These are phyloP conservation scores for Melanotaenia maccullochi DNA, from an alignment of 2,797 vertebrate genomes.

Conservation along the genomic window DNA sequence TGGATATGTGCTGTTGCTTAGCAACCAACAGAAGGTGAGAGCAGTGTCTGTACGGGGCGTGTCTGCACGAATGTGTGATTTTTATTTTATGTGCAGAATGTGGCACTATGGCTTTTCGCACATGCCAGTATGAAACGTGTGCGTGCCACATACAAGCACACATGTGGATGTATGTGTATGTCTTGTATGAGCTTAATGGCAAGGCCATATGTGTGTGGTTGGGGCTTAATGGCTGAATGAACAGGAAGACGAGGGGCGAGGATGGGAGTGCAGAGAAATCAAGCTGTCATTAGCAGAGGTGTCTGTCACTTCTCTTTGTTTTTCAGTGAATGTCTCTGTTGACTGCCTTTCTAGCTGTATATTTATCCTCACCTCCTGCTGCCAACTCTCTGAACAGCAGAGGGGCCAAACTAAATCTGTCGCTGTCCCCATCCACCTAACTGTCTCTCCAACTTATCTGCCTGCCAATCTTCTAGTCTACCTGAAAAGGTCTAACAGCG, in stretches of 20 bases:
- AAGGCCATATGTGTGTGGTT: background rate
- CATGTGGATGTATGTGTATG: background rate
- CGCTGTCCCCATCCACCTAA: conserved; percentile 19
- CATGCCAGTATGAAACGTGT: conserved; percentile 3
- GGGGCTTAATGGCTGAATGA: background rate
- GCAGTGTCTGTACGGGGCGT: conserved; percentile 30
- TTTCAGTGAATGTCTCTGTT: background rate
- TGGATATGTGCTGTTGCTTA: conserved; percentile 81
- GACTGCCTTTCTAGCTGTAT: conserved; percentile 23
- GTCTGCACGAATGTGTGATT: conserved; percentile 22
- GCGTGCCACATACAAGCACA: background rate
- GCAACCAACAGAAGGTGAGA: conserved; percentile 70
- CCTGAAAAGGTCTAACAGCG: conserved; percentile 39
- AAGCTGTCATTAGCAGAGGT: conserved; percentile 1
- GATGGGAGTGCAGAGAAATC: background rate
- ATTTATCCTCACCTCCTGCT: conserved; percentile 42
- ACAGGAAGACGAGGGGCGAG: background rate
- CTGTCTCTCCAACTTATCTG: conserved; percentile 8
- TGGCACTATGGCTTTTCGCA: conserved; percentile 20
- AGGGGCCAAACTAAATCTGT: conserved; percentile 39
- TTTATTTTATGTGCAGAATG: conserved; percentile 19
- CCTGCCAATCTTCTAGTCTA: conserved; percentile 21
- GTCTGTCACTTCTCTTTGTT: conserved; percentile 16
- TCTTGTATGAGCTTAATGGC: background rate
- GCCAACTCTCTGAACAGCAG: conserved; percentile 12